Conservation (phyloP, 2,797 vertebrate species). For the Anolis apletophallus region DNA sequence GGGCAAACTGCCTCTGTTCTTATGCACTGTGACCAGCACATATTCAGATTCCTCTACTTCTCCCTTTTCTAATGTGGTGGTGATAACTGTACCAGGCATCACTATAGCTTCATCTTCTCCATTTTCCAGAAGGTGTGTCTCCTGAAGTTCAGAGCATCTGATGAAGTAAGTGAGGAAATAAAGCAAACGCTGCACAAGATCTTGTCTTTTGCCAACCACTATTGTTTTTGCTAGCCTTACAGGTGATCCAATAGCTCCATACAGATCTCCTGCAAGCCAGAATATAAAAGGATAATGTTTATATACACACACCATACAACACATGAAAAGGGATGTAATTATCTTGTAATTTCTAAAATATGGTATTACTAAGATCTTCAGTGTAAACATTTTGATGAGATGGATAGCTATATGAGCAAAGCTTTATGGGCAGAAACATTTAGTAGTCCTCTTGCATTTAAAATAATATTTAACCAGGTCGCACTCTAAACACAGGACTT, state of each 20-base stretch:
- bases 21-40: conserved; percentile 95
- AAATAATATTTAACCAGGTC: background rate
- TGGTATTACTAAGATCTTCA: background rate
- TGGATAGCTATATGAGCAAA: background rate
- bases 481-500: background rate
- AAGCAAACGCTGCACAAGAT: conserved; percentile 95
- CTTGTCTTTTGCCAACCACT: conserved; percentile 92
- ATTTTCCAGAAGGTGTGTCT: conserved; percentile 93
- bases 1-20: conserved; percentile 88
- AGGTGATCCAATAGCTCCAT: conserved; percentile 96
- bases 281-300: conserved; percentile 8
- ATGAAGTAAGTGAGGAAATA: conserved; percentile 99
- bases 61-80: conserved; percentile 93
- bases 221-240: conserved; percentile 92
- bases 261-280: conserved; percentile 88
- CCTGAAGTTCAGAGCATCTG: conserved; percentile 96
- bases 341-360: background rate
- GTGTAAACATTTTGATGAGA: background rate
- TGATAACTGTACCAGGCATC: conserved; percentile 97
- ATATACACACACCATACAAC: background rate
- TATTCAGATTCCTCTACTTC: conserved; percentile 98
- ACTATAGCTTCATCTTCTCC: conserved; percentile 96
- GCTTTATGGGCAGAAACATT: background rate
- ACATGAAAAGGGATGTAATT: background rate
- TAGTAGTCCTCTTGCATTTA: background rate